Base-by-base conservation (phyloP, 2,888 invertebrate species). In the Oxytorus armatus region DNA sequence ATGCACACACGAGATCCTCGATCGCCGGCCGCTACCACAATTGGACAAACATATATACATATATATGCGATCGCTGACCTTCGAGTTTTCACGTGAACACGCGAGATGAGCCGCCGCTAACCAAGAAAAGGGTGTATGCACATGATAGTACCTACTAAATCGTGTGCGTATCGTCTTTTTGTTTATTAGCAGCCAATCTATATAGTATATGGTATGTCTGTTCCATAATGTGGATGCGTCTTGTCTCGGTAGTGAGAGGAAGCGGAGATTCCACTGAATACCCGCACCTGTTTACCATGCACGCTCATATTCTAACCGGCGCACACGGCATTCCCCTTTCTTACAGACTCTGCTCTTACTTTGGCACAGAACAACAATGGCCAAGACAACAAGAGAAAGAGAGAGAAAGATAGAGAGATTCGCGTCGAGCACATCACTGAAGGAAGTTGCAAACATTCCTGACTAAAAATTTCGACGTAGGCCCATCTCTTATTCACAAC, bases 281-380 rank as follows among this genome's bases (percentile, higher is more conserved):
- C 69, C 65, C 65, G 82, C 85, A 83, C 86, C 88, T 87, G 85
- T 84, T 87, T 87, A 79, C 87, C 88, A 87, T 87, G 87, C 87
- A 88, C 84, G 84, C 79, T 84, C 88, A 84, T 83, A 86, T 88
- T 84, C 83, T 86, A 86, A 85, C 77, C 84, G 81, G 79, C 84
- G 81, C 87, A 63, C 70, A 65, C 57, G 65, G 69, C 74, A 79
- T 79, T 79, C 75, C 57, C 75, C 75, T 69, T 74, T 79, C 74
- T 74, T 63, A 47, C 8, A 47, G 47, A 23, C 57, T 49, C 55
- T 53, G 21, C 36, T 36, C 51, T 66, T 21, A 11, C 21, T 23
- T 57, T 14, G 36, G 8, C 59, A 16, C 79, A 70, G 83, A 77
- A 82, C 79, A 86, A 85, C 86, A 86, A 87, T 86, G 83, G 81